Conservation (phyloP, 2,888 invertebrate genomes). For the Microctonus hyperodae region DNA sequence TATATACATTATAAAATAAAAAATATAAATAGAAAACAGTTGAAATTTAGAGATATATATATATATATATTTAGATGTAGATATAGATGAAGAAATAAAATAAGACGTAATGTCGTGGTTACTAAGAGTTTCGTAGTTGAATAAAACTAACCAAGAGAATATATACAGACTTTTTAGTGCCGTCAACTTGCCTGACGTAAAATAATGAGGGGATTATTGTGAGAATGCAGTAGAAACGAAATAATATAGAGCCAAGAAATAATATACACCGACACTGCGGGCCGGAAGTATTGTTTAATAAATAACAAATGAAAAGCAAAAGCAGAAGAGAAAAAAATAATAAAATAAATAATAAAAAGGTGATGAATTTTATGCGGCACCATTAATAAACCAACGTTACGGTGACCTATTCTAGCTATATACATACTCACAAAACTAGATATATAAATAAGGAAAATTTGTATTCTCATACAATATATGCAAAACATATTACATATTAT, state of each 20-base stretch:
- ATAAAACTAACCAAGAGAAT: conserved; percentile 26
- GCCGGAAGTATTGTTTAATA: not conserved
- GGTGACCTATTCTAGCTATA: conserved; percentile 5
- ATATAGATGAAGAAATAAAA: conserved; percentile 26
- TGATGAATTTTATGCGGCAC: not conserved
- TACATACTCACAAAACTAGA: not conserved
- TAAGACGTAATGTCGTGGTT: conserved; percentile 23
- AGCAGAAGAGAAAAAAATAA: conserved; percentile 15
- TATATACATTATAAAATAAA: too few relatives aligned
- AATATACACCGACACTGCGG: conserved; percentile 5
- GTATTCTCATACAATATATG: not conserved
- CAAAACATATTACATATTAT: not conserved
- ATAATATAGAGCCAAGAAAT: conserved; percentile 15
- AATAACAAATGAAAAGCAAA: not conserved
- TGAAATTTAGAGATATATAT: not conserved
- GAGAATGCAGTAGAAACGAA: conserved; percentile 4
- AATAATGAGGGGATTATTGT: conserved; percentile 45
- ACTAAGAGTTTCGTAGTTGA: conserved; percentile 17
- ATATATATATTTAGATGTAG: conserved; percentile 1
- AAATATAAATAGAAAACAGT: conserved; percentile 11
- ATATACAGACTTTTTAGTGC: conserved; percentile 41
- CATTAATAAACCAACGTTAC: not conserved
- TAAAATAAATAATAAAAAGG: not conserved
- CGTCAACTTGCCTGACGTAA: conserved; percentile 45
- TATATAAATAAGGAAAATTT: not conserved